A percentile compares a stretch with the other conserved stretches of the same genome.
These are phyloP conservation scores for Egretta garzetta DNA, from an alignment of 2,113 vertebrate genomes.

Conservation along the genomic window DNA sequence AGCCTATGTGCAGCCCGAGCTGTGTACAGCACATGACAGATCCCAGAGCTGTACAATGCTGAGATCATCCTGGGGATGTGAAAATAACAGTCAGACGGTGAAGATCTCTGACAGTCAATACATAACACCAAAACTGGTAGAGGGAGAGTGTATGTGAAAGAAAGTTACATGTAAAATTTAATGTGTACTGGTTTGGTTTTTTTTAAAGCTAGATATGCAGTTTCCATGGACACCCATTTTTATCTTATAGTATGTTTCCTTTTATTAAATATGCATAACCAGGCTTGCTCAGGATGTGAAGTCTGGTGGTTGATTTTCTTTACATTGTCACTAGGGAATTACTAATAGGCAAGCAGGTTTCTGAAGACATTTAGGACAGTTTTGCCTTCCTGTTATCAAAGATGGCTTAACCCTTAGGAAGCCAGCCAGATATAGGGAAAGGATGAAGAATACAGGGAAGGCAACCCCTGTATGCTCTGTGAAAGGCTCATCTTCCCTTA, in stretches of 20 bases:
- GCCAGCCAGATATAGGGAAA: background rate
- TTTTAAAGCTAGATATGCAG: background rate
- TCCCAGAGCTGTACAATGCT: background rate
- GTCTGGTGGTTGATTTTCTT: constrained; percentile 58
- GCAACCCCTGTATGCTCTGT: background rate
- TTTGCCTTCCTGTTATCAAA: constrained; percentile 25
- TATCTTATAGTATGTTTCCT: constrained; percentile 44
- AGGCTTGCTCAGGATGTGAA: constrained; percentile 41
- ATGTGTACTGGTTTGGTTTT: background rate
- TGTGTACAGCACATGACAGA: background rate
- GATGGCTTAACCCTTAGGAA: constrained; percentile 25
- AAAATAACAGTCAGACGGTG: background rate
- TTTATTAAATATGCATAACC: constrained; percentile 72
- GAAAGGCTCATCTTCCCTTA: background rate
- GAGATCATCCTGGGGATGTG: background rate
- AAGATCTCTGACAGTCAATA: background rate
- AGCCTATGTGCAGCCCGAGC: background rate
- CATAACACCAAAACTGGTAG: background rate
- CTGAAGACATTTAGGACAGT: constrained; percentile 55
- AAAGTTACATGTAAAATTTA: background rate
- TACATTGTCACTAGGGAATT: constrained; percentile 62
- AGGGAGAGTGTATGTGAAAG: background rate
- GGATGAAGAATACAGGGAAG: background rate
- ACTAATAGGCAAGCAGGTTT: constrained; percentile 58
- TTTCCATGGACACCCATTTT: constrained; percentile 69